Conservation (phyloP, 2,888 invertebrate genomes). For the Drosophila infuscata region DNA sequence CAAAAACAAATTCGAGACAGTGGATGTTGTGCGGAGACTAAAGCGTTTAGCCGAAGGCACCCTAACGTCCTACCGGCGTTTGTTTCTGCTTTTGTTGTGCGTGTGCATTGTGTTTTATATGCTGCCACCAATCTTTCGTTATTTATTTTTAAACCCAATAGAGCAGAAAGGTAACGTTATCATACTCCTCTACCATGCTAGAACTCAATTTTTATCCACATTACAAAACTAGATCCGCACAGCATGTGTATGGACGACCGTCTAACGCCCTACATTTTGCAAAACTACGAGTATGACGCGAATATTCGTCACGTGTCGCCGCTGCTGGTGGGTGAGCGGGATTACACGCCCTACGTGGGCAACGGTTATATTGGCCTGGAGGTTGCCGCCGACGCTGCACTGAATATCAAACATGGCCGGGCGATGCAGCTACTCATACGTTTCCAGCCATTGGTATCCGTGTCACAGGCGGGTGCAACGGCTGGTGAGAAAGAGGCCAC, state of each 20-base stretch:
- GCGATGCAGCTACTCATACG: slow-evolving; percentile 88
- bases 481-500: slow-evolving; percentile 87
- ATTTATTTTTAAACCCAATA: slow-evolving; percentile 87
- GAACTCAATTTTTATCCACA: not conserved
- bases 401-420: slow-evolving; percentile 89
- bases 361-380: slow-evolving; percentile 90
- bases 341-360: slow-evolving; percentile 90
- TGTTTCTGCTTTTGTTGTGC: slow-evolving; percentile 85
- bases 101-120: slow-evolving; percentile 88
- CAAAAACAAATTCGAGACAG: slow-evolving; percentile 83
- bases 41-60: slow-evolving; percentile 83
- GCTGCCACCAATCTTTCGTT: slow-evolving; percentile 88
- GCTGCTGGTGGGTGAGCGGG: slow-evolving; percentile 86
- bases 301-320: slow-evolving; percentile 88
- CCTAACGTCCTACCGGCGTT: slow-evolving; percentile 83
- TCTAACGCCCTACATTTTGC: slow-evolving; percentile 87
- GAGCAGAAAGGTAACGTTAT: slow-evolving; percentile 82
- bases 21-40: slow-evolving; percentile 81
- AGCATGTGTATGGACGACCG: slow-evolving; percentile 89
- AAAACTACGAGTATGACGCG: slow-evolving; percentile 88
- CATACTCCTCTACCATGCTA: not conserved
- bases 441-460: slow-evolving; percentile 88
- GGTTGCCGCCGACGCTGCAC: slow-evolving; percentile 87
- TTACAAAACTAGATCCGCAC: slow-evolving; percentile 83
- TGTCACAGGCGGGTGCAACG: slow-evolving; percentile 83